Conservation (phyloP, 1,140 invertebrate genomes). For the Amphibalanus amphitrite region DNA sequence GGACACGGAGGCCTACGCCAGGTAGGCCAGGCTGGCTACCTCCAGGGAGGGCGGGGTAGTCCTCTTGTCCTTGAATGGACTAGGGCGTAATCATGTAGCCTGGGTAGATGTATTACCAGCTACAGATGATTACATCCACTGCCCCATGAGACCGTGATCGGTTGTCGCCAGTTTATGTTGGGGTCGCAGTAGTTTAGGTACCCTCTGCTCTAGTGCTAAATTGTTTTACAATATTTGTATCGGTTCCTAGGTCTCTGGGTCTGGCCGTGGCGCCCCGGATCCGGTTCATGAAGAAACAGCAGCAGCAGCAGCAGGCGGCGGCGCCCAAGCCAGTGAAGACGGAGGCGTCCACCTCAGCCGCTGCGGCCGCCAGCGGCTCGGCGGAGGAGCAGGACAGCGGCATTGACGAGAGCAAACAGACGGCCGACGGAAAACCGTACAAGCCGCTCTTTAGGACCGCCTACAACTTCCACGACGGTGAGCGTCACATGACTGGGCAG, state of each 20-base stretch:
- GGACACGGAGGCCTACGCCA: slow-evolving; percentile 60
- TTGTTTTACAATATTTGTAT: slow-evolving; percentile 2
- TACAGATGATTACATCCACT: too few species aligned
- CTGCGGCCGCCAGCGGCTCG: neutral
- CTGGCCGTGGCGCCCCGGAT: slow-evolving; percentile 67
- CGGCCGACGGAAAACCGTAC: slow-evolving; percentile 2
- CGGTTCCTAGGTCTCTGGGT: slow-evolving; percentile 50
- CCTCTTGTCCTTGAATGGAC: neutral
- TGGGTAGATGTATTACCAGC: too few species aligned
- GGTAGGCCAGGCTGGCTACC: too few species aligned
- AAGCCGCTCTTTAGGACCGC: neutral
- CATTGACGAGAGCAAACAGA: neutral
- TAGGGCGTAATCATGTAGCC: neutral
- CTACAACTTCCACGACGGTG: neutral
- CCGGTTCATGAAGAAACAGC: slow-evolving; percentile 50
- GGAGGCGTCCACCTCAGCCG: neutral
- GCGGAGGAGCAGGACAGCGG: neutral
- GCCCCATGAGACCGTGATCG: too few species aligned
- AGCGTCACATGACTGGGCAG: too few species aligned
- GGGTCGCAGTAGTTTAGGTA: neutral
- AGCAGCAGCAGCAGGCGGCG: slow-evolving; percentile 10
- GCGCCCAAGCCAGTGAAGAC: neutral
- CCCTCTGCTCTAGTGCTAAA: neutral
- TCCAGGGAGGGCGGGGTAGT: neutral
- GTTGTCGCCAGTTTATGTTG: neutral